Conservation (phyloP, 1,140 invertebrate species). For the Drosophila triauraria region DNA sequence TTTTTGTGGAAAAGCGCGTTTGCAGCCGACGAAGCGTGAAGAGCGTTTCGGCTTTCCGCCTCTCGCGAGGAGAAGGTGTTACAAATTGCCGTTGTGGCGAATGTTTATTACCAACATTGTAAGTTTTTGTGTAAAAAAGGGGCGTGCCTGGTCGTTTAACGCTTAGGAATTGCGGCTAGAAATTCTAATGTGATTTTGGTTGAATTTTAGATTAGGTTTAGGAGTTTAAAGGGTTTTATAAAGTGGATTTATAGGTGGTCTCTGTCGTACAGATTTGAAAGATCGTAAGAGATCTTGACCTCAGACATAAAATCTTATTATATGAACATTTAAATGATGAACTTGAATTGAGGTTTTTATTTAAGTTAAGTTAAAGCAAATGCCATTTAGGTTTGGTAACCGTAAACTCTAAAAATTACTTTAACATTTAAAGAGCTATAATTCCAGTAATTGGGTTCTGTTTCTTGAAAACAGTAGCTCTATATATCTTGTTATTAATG, state of each 20-base stretch:
- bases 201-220: background rate
- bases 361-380: background rate
- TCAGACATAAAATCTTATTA: background rate
- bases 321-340: background rate
- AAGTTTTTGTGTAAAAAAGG: constrained; percentile 26
- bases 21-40: constrained; percentile 62
- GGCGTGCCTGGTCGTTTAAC: constrained; percentile 28
- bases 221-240: background rate
- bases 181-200: background rate
- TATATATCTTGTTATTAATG: background rate
- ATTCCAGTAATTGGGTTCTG: background rate
- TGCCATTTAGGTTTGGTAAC: background rate
- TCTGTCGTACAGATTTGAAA: background rate
- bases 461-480: background rate
- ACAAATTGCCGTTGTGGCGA: constrained; percentile 52
- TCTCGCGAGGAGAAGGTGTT: constrained; percentile 52
- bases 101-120: constrained; percentile 51
- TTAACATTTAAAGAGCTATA: background rate
- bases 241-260: background rate
- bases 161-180: background rate
- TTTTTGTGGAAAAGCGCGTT: constrained; percentile 54
- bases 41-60: constrained; percentile 60
- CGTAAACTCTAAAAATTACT: background rate
- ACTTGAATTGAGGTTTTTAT: background rate
- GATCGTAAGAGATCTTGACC: background rate